phyloP scores from a whole-genome alignment of 2,797 vertebrate species.

The Liasis olivaceus region DNA sequence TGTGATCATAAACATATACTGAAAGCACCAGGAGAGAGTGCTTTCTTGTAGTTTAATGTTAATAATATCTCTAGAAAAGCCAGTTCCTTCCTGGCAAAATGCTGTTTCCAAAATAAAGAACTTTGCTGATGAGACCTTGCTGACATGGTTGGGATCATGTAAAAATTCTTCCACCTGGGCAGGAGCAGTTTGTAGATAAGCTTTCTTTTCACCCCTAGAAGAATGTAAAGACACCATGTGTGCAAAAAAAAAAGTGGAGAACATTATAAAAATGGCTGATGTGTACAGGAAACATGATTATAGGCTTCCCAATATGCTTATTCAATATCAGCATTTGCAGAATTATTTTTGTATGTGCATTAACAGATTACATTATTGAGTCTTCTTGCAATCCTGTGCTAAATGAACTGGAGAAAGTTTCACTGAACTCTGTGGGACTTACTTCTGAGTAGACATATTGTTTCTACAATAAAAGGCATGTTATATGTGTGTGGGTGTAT shows the following conservation, averaged over 20 bases:
- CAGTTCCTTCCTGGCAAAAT: neutral
- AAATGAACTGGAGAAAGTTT: neutral
- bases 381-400: neutral
- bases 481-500: too few relatives aligned
- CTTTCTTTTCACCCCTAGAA: too few relatives aligned
- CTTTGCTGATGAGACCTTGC: neutral
- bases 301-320: neutral
- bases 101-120: neutral
- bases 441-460: neutral
- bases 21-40: neutral
- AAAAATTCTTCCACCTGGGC: neutral
- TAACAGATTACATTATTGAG: neutral
- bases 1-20: neutral
- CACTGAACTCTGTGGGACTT: neutral
- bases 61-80: neutral
- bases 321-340: neutral
- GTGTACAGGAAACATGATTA: neutral
- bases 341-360: neutral
- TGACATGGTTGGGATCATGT: neutral
- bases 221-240: neutral
- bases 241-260: neutral
- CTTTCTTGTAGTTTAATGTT: neutral
- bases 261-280: neutral
- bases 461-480: neutral
- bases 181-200: neutral